phyloP scores from a whole-genome alignment of 2,113 vertebrate species.

The Phrynosoma blainvillii region DNA sequence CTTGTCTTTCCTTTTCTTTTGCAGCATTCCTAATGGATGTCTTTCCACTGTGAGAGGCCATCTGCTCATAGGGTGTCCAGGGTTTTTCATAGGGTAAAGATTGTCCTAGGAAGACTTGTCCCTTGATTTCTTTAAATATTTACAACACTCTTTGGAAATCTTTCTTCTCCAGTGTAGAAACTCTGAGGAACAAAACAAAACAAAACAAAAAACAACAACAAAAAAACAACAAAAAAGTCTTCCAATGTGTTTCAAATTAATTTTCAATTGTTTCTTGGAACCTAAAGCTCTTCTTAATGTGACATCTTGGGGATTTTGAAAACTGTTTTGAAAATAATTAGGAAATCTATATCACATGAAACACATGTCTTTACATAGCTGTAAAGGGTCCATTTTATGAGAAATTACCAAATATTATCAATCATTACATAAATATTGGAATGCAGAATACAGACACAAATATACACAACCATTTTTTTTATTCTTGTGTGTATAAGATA shows the following conservation, averaged over 20 bases:
- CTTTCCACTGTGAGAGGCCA: constrained; percentile 55
- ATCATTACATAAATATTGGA: not conserved
- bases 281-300: constrained; percentile 12
- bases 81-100: constrained; percentile 50
- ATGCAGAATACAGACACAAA: not conserved
- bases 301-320: not conserved
- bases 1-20: not conserved
- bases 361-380: not conserved
- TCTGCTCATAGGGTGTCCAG: constrained; percentile 57
- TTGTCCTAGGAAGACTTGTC: constrained; percentile 44
- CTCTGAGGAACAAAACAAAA: constrained; percentile 3
- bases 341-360: not conserved
- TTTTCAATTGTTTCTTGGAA: constrained; percentile 9
- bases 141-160: constrained; percentile 43
- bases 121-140: not conserved
- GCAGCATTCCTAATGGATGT: constrained; percentile 31
- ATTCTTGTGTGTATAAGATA: not conserved
- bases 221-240: not conserved
- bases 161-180: constrained; percentile 8
- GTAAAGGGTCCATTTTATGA: not conserved
- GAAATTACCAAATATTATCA: not conserved
- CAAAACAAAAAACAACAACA: no score
- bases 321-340: constrained; percentile 4
- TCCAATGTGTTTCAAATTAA: constrained; percentile 1
- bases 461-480: constrained; percentile 11